Base-by-base conservation (phyloP, 2,797 vertebrate species). In the Hippopotamyrus pictus region DNA sequence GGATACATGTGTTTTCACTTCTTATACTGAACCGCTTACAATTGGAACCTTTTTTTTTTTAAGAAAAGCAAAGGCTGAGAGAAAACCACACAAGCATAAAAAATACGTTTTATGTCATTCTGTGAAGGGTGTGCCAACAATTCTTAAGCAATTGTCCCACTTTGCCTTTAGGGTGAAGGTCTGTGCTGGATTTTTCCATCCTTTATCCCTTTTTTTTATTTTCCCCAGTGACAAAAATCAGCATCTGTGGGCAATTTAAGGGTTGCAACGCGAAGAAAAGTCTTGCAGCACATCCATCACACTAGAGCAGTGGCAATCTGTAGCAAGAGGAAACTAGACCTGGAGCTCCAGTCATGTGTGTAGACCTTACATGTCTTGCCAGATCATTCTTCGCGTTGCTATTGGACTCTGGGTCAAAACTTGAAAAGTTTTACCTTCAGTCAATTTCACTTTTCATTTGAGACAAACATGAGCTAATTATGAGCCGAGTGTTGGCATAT, bases 231-330 rank as follows among this genome's bases (percentile, higher is more conserved):
- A 95, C 93, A 93, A 90, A 87, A 93, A 91, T 90, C 92, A 90
- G 92, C 93, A 94, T 95, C 94, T 94, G 94, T 92, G 92, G 95
- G 92, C 92, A 94, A 95, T 95, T 94, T 90, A 83, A 65, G 76
- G 54, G 79, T 46, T 90, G 54, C 29, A 59, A 88, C 73, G 65
- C 25, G 33, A 17, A 88, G 73, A 84, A 90, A 84, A 88, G 44
- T 44, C 89, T 59, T 62, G 54, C 41, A 88, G 59, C 41, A 94
- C 91, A 91, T 90, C 92, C 89, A 92, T 92, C 91, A 94, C 93
- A 92, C 91, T 91, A 91, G 92, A 90, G 91, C 90, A 91, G 93
- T 91, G 19, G 91, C 25, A 44, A 91, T 94, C 91, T 93, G 87
- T 93, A 94, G 46, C 92, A 92, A 94, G 90, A 89, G 91, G 93